A percentile compares a stretch with the other conserved stretches of the same genome.
phyloP scores from a whole-genome alignment of 2,113 vertebrate genomes.

The Nothocercus julius region DNA sequence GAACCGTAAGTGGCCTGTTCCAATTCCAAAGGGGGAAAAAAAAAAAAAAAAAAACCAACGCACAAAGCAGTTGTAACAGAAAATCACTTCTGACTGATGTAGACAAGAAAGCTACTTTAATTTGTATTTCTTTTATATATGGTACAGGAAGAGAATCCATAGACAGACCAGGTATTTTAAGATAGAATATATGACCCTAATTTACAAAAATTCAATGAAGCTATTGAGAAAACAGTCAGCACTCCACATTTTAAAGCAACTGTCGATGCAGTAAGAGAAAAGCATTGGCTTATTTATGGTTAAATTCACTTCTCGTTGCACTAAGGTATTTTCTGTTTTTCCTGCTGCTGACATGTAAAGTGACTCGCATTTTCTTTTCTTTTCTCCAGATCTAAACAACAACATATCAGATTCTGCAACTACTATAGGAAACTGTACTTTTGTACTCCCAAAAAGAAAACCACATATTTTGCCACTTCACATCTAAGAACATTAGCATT shows the following conservation, averaged over 20 bases:
- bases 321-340: neutral
- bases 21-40: no score
- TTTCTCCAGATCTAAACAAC: neutral
- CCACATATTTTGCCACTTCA: neutral
- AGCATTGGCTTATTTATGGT: neutral
- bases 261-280: neutral
- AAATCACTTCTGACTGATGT: neutral
- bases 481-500: neutral
- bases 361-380: neutral
- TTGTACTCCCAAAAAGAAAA: neutral
- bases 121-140: neutral
- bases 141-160: neutral
- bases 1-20: neutral
- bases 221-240: slow-evolving; percentile 5
- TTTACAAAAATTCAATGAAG: slow-evolving; percentile 22
- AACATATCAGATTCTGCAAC: neutral
- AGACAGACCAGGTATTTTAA: neutral
- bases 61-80: neutral
- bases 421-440: neutral
- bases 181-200: neutral
- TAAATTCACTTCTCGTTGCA: neutral
- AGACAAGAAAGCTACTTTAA: slow-evolving; percentile 5
- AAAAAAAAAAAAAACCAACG: no score
- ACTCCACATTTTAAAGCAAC: neutral
- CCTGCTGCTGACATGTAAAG: neutral